Evolutionary conservation across 2,113 vertebrate species (phyloP).

Genomic region (Delphinus delphis): DNA sequence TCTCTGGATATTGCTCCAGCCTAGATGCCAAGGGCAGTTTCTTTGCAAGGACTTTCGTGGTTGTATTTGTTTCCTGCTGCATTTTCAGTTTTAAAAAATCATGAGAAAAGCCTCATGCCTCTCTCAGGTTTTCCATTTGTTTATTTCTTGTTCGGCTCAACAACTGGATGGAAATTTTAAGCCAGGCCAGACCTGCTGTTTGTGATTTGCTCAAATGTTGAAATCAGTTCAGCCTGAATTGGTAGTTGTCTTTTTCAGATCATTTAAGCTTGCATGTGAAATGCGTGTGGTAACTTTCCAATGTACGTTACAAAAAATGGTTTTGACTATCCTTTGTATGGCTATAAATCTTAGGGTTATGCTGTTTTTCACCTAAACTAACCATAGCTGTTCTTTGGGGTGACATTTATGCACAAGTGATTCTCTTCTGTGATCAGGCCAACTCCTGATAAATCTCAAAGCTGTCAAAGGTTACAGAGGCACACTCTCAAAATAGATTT

Average conservation of each 20-base stretch:
- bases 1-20: slow-evolving; percentile 68
- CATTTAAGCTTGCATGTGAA: slow-evolving; percentile 63
- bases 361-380: slow-evolving; percentile 33
- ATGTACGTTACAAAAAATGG: slow-evolving; percentile 32
- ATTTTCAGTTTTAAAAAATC: slow-evolving; percentile 76
- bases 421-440: slow-evolving; percentile 66
- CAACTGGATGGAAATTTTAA: slow-evolving; percentile 44
- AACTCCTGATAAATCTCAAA: slow-evolving; percentile 48
- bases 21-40: slow-evolving; percentile 79
- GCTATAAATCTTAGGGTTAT: slow-evolving; percentile 52
- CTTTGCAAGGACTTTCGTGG: slow-evolving; percentile 76
- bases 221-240: slow-evolving; percentile 45
- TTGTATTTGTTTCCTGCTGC: slow-evolving; percentile 76
- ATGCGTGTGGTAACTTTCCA: slow-evolving; percentile 54
- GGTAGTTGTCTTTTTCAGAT: slow-evolving; percentile 72
- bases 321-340: slow-evolving; percentile 51
- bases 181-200: slow-evolving; percentile 58
- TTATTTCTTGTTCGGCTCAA: slow-evolving; percentile 37
- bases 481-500: slow-evolving; percentile 60
- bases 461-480: slow-evolving; percentile 74
- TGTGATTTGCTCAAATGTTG: slow-evolving; percentile 67
- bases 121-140: slow-evolving; percentile 58
- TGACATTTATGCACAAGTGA: slow-evolving; percentile 19
- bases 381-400: slow-evolving; percentile 23
- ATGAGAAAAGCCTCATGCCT: slow-evolving; percentile 72